Base-by-base conservation (phyloP, 2,888 invertebrate genomes). In the Napeogenes sylphis region DNA sequence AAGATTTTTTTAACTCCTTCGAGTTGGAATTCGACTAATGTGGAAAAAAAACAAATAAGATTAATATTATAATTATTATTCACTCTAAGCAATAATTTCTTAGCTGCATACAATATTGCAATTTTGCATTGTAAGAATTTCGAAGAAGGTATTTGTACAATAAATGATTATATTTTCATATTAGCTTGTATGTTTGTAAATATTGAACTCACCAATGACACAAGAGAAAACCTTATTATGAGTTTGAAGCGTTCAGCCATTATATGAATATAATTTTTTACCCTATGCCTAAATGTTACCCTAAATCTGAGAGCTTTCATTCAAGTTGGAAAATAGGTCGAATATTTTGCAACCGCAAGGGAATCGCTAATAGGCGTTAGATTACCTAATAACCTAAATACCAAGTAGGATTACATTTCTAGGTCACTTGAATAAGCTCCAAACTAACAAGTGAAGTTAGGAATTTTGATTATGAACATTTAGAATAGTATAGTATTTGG, bases 371-470 rank as follows among this genome's bases (percentile, higher is more conserved):
- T 66, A 62, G 62, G 61, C 56, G 55, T 61, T 61, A 55, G 56
- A 60, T 64, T 63, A 46, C 59, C 58, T 61, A 61, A 56, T 67
- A 61, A 66, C 67, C 67, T 64, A 66, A 59, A 66, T 64, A 51
- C 56, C 30, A 6, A 42, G 35, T 58, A 21, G 30, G 42, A 55
- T 51, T 58, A 21, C 33, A 30, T 46, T 59, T 62, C 60, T 63
- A 56, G 67, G 67, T 63, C 65, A 63, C 30, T 30, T 21, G 51
- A 30, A 30, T 51, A 51, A 51, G 2, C 10, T 42, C 10, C 42
- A 42, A 82, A 59, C 33, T 83, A 51, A 47, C n/a, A 47, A 30
- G 8, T 30, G 8, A 30, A 51, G 30, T 30, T 10, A 51, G 30
- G 4, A 51, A 30, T 2, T 51, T 30, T 51, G 4, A 42, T 10